Base-by-base conservation (phyloP, 1,140 invertebrate species). In the Aphidius ervi region DNA sequence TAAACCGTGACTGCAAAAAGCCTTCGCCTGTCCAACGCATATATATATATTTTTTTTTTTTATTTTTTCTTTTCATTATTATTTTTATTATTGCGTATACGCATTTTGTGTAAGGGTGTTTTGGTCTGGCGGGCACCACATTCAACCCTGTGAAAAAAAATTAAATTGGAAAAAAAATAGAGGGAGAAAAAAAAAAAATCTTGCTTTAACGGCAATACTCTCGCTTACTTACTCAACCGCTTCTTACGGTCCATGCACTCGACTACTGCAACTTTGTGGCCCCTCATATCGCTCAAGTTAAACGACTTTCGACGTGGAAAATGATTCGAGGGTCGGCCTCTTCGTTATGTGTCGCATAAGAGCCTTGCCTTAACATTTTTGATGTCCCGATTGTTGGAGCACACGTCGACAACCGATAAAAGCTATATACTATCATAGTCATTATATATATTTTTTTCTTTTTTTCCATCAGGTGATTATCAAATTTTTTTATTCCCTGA, bases 91-190 rank as follows among this genome's bases (percentile, higher is more conserved):
- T 31, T 31, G 23, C 23, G 4, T 31, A 31, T 31, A 31, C 23
- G 23, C 23, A 31, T 31, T 31, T 31, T 31, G 23, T 31, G 4
- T 41, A 59, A n/a, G 56, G 68, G 64, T 59, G 70, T 74, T 66
- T 65, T 72, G 69, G 70, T 72, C 72, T 68, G 65, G 64, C 61
- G 57, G 67, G 56, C 66, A 68, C 64, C 67, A 49, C 49, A 61
- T 64, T 54, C 56, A 58, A 48, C 16, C 56, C 58, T 56, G 46
- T 59, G 37, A 49, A 23, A 47, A 58, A 46, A 59, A 53, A 52
- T 55, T 43, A 50, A 40, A 54, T 46, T 55, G 23, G 23, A 31
- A 31, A 31, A 31, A 31, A 31, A 3, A 31, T 31, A 3, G 23
- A 31, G 23, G 23, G 23, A 31, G 23, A 31, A 31, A 31, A 31